phyloP scores from a whole-genome alignment of 2,888 invertebrate species.

The Psylliodes chrysocephalus region DNA sequence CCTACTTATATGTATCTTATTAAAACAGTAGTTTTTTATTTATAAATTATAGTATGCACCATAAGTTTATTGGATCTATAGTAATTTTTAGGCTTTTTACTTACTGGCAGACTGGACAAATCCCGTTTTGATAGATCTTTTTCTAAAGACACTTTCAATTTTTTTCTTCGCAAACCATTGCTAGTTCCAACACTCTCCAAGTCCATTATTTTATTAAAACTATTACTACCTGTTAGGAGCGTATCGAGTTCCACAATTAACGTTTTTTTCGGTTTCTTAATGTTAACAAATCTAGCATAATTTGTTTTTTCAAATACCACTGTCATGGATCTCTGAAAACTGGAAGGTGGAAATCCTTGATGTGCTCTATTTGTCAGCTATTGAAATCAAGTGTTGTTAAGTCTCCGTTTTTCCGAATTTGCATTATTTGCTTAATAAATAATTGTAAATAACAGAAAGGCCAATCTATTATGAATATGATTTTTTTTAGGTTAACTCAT shows the following conservation, averaged over 20 bases:
- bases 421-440: conserved; percentile 10
- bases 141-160: conserved; percentile 39
- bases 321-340: conserved; percentile 30
- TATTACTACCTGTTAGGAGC: neutral
- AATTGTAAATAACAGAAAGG: conserved; percentile 5
- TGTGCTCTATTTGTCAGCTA: conserved; percentile 31
- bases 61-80: no score
- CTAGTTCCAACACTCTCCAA: conserved; percentile 28
- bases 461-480: conserved; percentile 7
- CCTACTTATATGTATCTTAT: no score
- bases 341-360: conserved; percentile 18
- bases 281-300: conserved; percentile 7
- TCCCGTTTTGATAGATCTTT: conserved; percentile 39
- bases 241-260: conserved; percentile 12
- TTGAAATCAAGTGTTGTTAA: conserved; percentile 7
- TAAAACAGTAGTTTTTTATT: no score
- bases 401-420: neutral
- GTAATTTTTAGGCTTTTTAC: no score
- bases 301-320: conserved; percentile 28
- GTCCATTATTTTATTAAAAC: conserved; percentile 33
- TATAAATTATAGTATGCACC: no score
- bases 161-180: conserved; percentile 42
- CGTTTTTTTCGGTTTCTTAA: conserved; percentile 14
- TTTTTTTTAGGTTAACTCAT: conserved; percentile 26
- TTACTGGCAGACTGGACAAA: conserved; percentile 46